Evolutionary conservation across 30 jellyfish, hydroid and myxozoan species (phyloP).

Genomic region (Pelagia noctiluca): DNA sequence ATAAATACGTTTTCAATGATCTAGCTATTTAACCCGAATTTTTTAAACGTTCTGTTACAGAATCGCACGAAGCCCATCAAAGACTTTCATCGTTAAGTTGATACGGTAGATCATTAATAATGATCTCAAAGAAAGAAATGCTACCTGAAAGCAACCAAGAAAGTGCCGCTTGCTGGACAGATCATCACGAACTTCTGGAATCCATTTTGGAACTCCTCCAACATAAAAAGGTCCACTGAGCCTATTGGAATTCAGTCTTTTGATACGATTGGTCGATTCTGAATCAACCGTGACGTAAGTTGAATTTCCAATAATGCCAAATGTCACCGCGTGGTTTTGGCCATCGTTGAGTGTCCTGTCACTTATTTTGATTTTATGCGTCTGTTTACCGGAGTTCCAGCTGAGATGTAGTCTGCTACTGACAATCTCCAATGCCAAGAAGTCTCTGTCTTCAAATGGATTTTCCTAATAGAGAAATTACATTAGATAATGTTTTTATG

Average conservation of each 20-base stretch:
- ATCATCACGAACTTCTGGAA: slow-evolving; percentile 56
- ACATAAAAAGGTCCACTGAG: slow-evolving; percentile 58
- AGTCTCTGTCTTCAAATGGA: slow-evolving; percentile 62
- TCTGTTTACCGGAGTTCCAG: slow-evolving; percentile 25
- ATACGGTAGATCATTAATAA: too few species aligned
- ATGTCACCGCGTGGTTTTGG: slow-evolving; percentile 4
- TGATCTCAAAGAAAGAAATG: not conserved
- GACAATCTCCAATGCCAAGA: slow-evolving; percentile 48
- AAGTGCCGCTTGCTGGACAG: slow-evolving; percentile 26
- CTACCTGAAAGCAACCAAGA: slow-evolving; percentile 62
- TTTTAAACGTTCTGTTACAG: too few species aligned
- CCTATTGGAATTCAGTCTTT: not conserved
- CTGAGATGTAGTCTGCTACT: slow-evolving; percentile 25
- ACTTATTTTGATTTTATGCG: not conserved
- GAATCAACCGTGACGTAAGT: not conserved
- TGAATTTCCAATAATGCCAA: slow-evolving; percentile 8
- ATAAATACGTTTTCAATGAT: too few species aligned
- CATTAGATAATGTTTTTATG: too few species aligned
- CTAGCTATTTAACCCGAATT: too few species aligned
- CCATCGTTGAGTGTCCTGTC: slow-evolving; percentile 15
- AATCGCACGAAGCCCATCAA: too few species aligned
- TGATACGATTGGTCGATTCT: not conserved
- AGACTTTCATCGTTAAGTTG: too few species aligned
- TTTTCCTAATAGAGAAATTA: slow-evolving; percentile 1
- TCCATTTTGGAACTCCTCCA: slow-evolving; percentile 55